Conservation (phyloP, 1,140 invertebrate genomes). For the Drosophila virilis region DNA sequence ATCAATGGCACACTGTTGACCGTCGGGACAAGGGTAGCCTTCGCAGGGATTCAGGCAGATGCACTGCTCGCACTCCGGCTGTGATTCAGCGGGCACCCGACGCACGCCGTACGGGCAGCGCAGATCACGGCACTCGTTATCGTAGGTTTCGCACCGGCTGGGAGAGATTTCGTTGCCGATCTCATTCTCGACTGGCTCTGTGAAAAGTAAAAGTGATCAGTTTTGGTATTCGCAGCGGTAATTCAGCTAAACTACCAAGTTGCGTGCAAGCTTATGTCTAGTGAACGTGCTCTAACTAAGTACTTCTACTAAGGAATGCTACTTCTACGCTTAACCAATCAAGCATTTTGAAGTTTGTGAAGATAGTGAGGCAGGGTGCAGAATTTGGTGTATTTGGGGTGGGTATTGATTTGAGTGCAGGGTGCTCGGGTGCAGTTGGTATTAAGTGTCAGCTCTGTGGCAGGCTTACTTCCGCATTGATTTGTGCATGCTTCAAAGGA, state of each 20-base stretch:
- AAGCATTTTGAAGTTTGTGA: constrained; percentile 50
- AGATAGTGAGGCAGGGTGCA: constrained; percentile 45
- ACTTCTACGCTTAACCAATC: constrained; percentile 42
- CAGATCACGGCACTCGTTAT: constrained; percentile 86
- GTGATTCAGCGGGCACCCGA: constrained; percentile 86
- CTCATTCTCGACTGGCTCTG: constrained; percentile 57
- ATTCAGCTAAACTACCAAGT: constrained; percentile 1
- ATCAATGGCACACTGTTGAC: constrained; percentile 89
- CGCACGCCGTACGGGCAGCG: constrained; percentile 92
- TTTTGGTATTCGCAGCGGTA: neutral
- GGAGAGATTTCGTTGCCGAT: constrained; percentile 51
- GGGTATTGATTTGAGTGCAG: constrained; percentile 36
- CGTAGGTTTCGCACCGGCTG: constrained; percentile 85
- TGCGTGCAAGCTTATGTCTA: constrained; percentile 66
- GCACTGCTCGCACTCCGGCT: constrained; percentile 89
- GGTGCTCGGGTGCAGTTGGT: constrained; percentile 32
- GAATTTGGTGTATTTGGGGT: constrained; percentile 29
- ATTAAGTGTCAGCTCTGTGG: constrained; percentile 19
- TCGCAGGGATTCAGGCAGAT: constrained; percentile 91
- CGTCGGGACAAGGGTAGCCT: constrained; percentile 86
- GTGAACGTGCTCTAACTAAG: constrained; percentile 61
- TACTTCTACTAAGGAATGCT: constrained; percentile 29
- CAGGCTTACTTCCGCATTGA: constrained; percentile 86
- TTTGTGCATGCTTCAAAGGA: constrained; percentile 89
- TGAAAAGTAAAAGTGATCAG: neutral